Evolutionary conservation across 2,113 vertebrate species (phyloP).

Genomic region (Cephalopholis sonnerati): DNA sequence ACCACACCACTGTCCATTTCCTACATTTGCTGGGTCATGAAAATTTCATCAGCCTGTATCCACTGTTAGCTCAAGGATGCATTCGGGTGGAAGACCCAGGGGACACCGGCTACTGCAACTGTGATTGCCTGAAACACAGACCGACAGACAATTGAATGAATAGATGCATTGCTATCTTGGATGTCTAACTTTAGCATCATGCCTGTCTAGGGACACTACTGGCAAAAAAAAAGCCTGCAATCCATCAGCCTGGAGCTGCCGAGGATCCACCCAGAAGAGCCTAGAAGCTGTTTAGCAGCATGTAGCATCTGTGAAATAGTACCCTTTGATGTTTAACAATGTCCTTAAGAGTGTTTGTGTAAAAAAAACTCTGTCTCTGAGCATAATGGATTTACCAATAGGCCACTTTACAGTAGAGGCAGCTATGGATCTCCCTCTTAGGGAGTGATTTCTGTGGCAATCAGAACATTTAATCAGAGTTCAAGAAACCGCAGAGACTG

Average conservation of each 20-base stretch:
- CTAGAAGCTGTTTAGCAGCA: background rate
- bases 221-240: background rate
- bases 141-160: background rate
- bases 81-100: slow-evolving; percentile 54
- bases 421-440: slow-evolving; percentile 52
- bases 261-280: background rate
- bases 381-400: slow-evolving; percentile 65
- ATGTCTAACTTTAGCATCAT: slow-evolving; percentile 3
- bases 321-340: slow-evolving; percentile 45
- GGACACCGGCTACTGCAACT: slow-evolving; percentile 41
- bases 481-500: slow-evolving; percentile 54
- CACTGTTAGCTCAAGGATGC: slow-evolving; percentile 51
- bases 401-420: slow-evolving; percentile 54
- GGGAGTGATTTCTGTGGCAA: slow-evolving; percentile 58
- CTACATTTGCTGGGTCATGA: slow-evolving; percentile 65
- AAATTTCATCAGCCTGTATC: slow-evolving; percentile 66
- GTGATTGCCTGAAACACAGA: slow-evolving; percentile 49
- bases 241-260: slow-evolving; percentile 1
- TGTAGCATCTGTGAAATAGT: slow-evolving; percentile 33
- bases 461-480: slow-evolving; percentile 75
- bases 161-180: slow-evolving; percentile 6
- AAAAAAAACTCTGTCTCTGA: slow-evolving; percentile 45
- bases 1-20: slow-evolving; percentile 47
- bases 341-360: slow-evolving; percentile 26
- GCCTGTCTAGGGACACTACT: background rate